Base-by-base conservation (phyloP, 2,888 invertebrate genomes). In the Heliconius charithonia region DNA sequence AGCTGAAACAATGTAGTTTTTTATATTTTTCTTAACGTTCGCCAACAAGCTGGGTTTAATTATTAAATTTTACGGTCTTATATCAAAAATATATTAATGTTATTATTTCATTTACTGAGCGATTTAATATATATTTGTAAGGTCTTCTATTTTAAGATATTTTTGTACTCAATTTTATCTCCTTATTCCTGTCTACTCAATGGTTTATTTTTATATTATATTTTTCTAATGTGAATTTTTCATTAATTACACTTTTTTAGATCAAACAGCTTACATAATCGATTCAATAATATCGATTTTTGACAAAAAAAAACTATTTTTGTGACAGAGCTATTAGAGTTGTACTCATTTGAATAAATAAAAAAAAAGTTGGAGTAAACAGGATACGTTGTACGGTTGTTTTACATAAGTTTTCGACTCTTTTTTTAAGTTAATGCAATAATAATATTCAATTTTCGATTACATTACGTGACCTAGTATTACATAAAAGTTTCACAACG, bases 401-500 rank as follows among this genome's bases (percentile, higher is more conserved):
- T 13, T 66, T 16, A 13, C 9, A 37, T 37, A 29, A 66, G 32
- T 19, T 66, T 65, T 65, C 22, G 29, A 65, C 9, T 65, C 29
- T 32, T 32, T 22, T 32, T 66, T 66, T 66, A 66, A 19, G 32
- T n/a, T n/a, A 41, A 66, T 66, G 12, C 12, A 13, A 67, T n/a
- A 67, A n/a, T 67, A 45, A 41, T 16, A 25, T 37, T 37, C 9
- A 37, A 37, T 37, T 32, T 59, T 32, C 37, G 37, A 59, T 37
- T 59, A 37, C 29, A 59, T 59, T 56, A 32, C 9, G 56, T 72
- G 32, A n/a, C 32, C 72, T 71, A 32, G 32, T 56, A 59, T 72
- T 72, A 72, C 59, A 72, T 72, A 72, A 72, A 59, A 59, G n/a
- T n/a, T 59, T 72, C 59, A 72, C 32, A 72, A 72, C 32, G n/a